Evolutionary conservation across 2,113 vertebrate genomes (phyloP).

Genomic region (Anhinga anhinga): DNA sequence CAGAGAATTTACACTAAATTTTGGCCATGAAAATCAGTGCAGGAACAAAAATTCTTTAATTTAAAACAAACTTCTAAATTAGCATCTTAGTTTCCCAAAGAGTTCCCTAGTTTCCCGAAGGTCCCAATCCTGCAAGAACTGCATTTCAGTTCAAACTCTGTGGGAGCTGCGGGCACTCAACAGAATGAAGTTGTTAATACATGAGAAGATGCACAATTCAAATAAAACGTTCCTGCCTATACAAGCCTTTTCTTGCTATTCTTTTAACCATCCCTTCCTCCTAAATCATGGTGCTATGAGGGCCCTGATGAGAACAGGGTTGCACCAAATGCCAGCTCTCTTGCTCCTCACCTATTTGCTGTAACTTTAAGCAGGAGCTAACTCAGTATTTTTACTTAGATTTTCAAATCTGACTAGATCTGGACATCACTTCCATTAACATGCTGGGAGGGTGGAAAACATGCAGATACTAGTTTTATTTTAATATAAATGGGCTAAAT

Average conservation of each 20-base stretch:
- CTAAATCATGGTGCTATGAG: neutral
- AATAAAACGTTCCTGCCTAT: neutral
- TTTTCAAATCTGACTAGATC: neutral
- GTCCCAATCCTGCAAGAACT: neutral
- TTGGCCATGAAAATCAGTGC: neutral
- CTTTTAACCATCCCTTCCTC: neutral
- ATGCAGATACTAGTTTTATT: constrained; percentile 7
- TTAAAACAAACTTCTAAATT: neutral
- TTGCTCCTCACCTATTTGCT: neutral
- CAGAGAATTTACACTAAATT: neutral
- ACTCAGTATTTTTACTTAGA: neutral
- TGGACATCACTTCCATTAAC: neutral
- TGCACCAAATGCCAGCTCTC: neutral
- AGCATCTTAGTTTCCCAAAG: neutral
- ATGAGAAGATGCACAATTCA: constrained; percentile 18
- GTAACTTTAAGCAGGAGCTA: neutral
- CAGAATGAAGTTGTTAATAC: neutral
- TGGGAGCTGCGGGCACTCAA: neutral
- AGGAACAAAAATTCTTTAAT: neutral
- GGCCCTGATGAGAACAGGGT: neutral
- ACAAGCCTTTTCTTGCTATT: constrained; percentile 18
- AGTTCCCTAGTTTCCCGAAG: neutral
- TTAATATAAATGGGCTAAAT: constrained; percentile 27
- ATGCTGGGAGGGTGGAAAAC: neutral
- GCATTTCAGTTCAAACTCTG: neutral